A percentile compares a stretch with the other conserved stretches of the same genome.
phyloP scores from a whole-genome alignment of 2,797 vertebrate species.

The Sebastes iracundus region DNA sequence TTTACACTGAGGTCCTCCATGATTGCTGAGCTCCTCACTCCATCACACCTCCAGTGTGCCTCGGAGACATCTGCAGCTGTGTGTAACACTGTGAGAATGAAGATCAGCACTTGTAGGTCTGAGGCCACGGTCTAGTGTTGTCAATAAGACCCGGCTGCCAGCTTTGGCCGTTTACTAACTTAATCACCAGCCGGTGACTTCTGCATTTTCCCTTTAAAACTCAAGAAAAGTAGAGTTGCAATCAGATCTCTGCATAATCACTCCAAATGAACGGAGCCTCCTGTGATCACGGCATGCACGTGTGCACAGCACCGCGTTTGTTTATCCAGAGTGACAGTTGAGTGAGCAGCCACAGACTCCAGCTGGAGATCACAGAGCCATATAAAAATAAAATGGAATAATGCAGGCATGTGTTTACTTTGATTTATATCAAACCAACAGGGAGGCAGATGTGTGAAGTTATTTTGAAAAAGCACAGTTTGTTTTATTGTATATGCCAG shows the following conservation, averaged over 20 bases:
- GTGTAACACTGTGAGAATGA: background rate
- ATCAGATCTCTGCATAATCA: background rate
- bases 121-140: background rate
- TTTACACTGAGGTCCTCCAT: background rate
- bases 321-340: background rate
- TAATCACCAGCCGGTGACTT: background rate
- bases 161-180: background rate
- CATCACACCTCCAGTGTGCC: background rate
- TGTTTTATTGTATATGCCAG: background rate
- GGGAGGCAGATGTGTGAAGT: background rate
- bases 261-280: background rate
- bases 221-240: background rate
- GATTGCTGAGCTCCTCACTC: conserved; percentile 1
- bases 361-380: background rate
- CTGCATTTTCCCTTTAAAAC: background rate
- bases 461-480: background rate
- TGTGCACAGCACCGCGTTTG: background rate
- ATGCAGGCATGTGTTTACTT: background rate
- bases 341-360: background rate
- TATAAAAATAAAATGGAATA: background rate
- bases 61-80: background rate
- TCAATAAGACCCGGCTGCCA: background rate
- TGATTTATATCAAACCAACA: background rate
- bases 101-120: background rate
- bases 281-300: background rate